Evolutionary conservation across 2,888 invertebrate genomes (phyloP).

Genomic region (Drosophila eohydei): DNA sequence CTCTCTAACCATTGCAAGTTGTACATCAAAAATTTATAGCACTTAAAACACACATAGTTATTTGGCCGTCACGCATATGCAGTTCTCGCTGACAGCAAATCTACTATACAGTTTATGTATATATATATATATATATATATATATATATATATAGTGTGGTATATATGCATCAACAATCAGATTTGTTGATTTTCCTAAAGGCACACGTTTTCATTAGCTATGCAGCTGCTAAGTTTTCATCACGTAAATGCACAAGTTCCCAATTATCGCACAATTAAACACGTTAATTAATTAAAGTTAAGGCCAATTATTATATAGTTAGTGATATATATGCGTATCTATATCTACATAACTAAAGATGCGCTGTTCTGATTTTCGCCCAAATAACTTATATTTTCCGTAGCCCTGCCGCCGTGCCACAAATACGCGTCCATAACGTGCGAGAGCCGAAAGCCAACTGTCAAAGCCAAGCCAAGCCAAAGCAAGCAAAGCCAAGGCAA

Average conservation of each 20-base stretch:
- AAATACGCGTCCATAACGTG: conserved; percentile 57
- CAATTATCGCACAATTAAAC: conserved; percentile 26
- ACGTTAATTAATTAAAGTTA: conserved; percentile 2
- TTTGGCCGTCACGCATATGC: conserved; percentile 68
- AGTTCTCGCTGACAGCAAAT: conserved; percentile 17
- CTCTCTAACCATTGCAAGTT: conserved; percentile 24
- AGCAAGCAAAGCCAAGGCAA: conserved; percentile 39
- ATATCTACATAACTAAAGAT: conserved; percentile 27
- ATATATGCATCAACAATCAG: conserved; percentile 16
- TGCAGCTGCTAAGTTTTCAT: conserved; percentile 13
- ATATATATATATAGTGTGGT: neutral
- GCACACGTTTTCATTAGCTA: conserved; percentile 13
- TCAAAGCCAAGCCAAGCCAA: conserved; percentile 41
- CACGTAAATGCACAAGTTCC: conserved; percentile 39
- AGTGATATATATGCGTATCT: neutral
- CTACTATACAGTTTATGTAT: conserved; percentile 6
- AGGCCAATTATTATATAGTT: neutral
- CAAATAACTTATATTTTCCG: conserved; percentile 6
- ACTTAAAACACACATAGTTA: conserved; percentile 24
- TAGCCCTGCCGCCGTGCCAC: neutral
- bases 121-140: neutral
- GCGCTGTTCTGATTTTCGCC: conserved; percentile 22
- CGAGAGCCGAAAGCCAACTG: conserved; percentile 77
- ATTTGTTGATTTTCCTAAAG: conserved; percentile 23
- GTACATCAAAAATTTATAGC: conserved; percentile 71